Conservation (phyloP, 1,140 invertebrate species). For the Drosophila pseudoobscura region DNA sequence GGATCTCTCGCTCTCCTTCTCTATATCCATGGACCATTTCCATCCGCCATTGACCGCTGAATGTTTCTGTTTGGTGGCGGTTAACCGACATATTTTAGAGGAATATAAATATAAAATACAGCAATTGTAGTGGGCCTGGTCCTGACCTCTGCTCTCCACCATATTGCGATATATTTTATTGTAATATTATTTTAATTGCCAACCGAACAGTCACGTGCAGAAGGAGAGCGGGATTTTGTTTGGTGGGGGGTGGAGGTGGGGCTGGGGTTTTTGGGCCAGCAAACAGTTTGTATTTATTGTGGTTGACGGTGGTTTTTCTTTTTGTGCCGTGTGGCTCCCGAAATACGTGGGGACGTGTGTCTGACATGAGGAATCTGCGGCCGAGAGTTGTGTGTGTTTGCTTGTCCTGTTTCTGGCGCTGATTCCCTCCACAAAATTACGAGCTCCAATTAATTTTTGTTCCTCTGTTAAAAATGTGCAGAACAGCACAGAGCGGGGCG, state of each 20-base stretch:
- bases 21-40: not conserved
- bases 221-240: conserved; percentile 37
- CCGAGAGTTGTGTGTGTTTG: conserved; percentile 12
- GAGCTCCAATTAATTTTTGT: conserved; percentile 45
- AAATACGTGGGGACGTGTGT: conserved; percentile 51
- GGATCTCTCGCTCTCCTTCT: not conserved
- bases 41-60: conserved; percentile 3
- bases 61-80: conserved; percentile 50
- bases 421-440: conserved; percentile 29
- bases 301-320: conserved; percentile 46
- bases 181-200: conserved; percentile 79
- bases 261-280: conserved; percentile 40
- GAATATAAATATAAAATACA: conserved; percentile 37
- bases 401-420: not conserved
- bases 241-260: conserved; percentile 31
- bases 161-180: conserved; percentile 60
- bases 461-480: conserved; percentile 10
- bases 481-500: not conserved
- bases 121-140: conserved; percentile 38
- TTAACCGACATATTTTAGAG: conserved; percentile 66
- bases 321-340: conserved; percentile 18
- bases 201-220: conserved; percentile 42
- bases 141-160: not conserved
- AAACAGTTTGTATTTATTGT: conserved; percentile 78
- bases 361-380: conserved; percentile 56